These are phyloP conservation scores for Neotoma lepida DNA, from an alignment of 2,113 vertebrate genomes.

Conservation along the genomic window DNA sequence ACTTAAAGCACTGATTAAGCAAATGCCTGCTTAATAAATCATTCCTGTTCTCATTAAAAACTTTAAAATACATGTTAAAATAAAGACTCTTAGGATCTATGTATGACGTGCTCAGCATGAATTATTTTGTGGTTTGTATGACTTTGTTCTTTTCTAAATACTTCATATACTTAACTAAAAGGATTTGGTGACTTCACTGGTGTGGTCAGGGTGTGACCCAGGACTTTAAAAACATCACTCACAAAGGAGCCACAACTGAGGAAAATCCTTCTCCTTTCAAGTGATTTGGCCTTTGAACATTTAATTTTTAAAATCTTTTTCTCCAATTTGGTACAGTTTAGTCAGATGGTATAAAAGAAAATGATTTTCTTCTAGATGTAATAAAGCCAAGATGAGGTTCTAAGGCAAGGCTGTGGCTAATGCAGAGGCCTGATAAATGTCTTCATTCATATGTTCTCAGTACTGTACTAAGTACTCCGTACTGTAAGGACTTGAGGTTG, in stretches of 20 bases:
- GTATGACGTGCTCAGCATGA: constrained; percentile 60
- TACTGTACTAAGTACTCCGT: not conserved
- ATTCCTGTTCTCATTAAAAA: constrained; percentile 60
- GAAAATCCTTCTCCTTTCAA: constrained; percentile 39
- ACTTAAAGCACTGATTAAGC: constrained; percentile 68
- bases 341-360: constrained; percentile 17
- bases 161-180: constrained; percentile 67
- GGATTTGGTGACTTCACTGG: constrained; percentile 39
- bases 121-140: constrained; percentile 71
- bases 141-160: constrained; percentile 70
- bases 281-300: constrained; percentile 62
- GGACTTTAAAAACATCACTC: constrained; percentile 55
- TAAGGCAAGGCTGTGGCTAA: not conserved
- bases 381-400: not conserved
- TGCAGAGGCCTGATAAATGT: not conserved
- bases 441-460: not conserved
- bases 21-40: constrained; percentile 72
- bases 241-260: constrained; percentile 66
- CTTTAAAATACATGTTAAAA: constrained; percentile 14
- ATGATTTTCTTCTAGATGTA: not conserved
- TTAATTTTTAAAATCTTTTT: constrained; percentile 37
- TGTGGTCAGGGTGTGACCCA: constrained; percentile 61
- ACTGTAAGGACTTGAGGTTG: not conserved
- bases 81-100: constrained; percentile 18
- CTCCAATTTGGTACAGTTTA: constrained; percentile 53